A percentile compares a stretch with the other conserved stretches of the same genome.
These are phyloP conservation scores for Helobdella robusta DNA, from an alignment of 2,888 invertebrate species.

Conservation along the genomic window DNA sequence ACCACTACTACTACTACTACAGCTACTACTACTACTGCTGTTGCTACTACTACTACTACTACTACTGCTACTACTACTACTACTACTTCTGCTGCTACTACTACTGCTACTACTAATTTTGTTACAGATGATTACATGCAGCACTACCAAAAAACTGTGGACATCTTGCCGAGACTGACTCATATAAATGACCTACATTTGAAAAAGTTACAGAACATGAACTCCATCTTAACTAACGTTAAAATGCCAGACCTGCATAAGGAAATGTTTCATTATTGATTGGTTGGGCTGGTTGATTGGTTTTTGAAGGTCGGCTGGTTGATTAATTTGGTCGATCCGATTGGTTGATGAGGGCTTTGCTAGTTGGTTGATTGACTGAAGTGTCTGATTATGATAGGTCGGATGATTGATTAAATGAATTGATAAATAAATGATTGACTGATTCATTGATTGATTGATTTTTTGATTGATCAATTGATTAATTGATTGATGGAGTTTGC, in stretches of 20 bases:
- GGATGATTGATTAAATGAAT: too few relatives aligned
- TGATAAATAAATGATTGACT: too few relatives aligned
- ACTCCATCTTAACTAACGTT: conserved; percentile 37
- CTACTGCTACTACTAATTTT: conserved; percentile 22
- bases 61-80: conserved; percentile 24
- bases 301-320: not conserved
- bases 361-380: too few relatives aligned
- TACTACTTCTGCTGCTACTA: conserved; percentile 21
- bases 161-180: conserved; percentile 13
- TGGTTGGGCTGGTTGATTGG: conserved; percentile 2
- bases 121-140: conserved; percentile 18
- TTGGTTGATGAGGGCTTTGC: not conserved
- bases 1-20: conserved; percentile 12
- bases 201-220: conserved; percentile 43
- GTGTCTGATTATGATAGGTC: too few relatives aligned
- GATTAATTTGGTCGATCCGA: not conserved
- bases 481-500: too few relatives aligned
- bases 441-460: too few relatives aligned
- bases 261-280: conserved; percentile 38
- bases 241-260: conserved; percentile 40
- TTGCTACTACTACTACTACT: conserved; percentile 17
- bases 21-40: conserved; percentile 9
- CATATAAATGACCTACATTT: conserved; percentile 43
- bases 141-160: conserved; percentile 10
- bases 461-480: too few relatives aligned